Percentiles rank a stretch among this genome's conserved stretches.
Evolutionary conservation across 2,797 vertebrate genomes (phyloP).

Genomic region (Oryzias dopingdopingensis): DNA sequence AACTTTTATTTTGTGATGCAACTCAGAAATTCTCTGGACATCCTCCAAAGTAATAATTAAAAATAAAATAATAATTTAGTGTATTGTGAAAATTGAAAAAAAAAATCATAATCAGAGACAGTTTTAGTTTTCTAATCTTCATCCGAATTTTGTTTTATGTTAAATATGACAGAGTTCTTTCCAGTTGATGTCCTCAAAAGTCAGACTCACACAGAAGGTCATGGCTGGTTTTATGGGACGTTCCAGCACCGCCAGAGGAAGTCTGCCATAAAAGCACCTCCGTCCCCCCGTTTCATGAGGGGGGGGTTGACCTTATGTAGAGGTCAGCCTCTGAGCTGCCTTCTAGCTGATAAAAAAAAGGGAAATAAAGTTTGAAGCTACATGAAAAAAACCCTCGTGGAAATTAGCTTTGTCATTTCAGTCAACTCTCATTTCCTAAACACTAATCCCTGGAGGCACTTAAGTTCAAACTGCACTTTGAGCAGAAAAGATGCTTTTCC

Average conservation of each 20-base stretch:
- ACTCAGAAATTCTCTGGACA: too few species aligned
- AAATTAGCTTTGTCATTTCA: not conserved
- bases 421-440: not conserved
- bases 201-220: constrained; percentile 24
- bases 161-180: constrained; percentile 23
- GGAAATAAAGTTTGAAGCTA: constrained; percentile 13
- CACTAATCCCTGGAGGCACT: constrained; percentile 13
- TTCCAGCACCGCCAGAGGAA: constrained; percentile 28
- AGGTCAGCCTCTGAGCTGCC: constrained; percentile 22
- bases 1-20: not conserved
- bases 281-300: constrained; percentile 28
- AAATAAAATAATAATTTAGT: too few species aligned
- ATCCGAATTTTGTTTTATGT: constrained; percentile 1
- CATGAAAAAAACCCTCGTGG: not conserved
- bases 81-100: too few species aligned
- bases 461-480: constrained; percentile 12
- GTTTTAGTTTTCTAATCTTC: not conserved
- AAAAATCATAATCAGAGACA: too few species aligned
- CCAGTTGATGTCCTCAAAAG: constrained; percentile 43
- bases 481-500: constrained; percentile 20
- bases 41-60: too few species aligned
- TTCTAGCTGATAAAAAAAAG: constrained; percentile 9
- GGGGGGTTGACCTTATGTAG: constrained; percentile 6
- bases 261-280: constrained; percentile 38
- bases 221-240: constrained; percentile 29